Base-by-base conservation (phyloP, 2,888 invertebrate genomes). In the Bellardia bayeri region DNA sequence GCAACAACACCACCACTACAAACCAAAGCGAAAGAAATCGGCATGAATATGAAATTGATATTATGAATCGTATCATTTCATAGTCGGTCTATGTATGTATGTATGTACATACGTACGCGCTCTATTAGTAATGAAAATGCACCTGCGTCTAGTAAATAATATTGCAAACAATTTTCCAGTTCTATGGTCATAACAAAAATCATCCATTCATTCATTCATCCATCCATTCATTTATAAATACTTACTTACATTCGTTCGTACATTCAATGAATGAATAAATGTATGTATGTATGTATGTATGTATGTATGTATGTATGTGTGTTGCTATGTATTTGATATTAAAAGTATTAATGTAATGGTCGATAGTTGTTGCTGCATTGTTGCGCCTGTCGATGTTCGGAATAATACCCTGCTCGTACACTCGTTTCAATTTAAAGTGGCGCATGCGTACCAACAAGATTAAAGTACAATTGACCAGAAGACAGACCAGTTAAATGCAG, bases 121-220 rank as follows among this genome's bases (percentile, higher is more conserved):
- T 79, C 71, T 81, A 72, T 72, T 72, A 74, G 54, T 51, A 76
- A 79, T 66, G 82, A 82, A 87, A 87, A 82, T 87, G 87, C 87
- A 87, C 87, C 87, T 87, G 87, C 87, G 79, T 69, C 82, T 75
- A 69, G 82, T 87, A 87, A 87, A 87, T 82, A 87, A 85, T 87
- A 85, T 82, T 82, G 78, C 84, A 79, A 85, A 79, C 85, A 85
- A 82, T 87, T 87, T 85, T 85, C 85, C 87, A 85, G 79, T 87
- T 87, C 82, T 85, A 68, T 82, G 85, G 42, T 82, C 82, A 87
- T 82, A 87, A 87, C 85, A 85, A 85, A 87, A 78, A 71, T 81
- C 80, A 83, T 83, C 79, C 86, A 88, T 88, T 85, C 82, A 66
- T 61, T 63, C 72, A 76, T 14, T 23, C 72, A 76, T n/a, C 63